Conservation (phyloP, 2,113 vertebrate species). For the Chiloscyllium plagiosum region DNA sequence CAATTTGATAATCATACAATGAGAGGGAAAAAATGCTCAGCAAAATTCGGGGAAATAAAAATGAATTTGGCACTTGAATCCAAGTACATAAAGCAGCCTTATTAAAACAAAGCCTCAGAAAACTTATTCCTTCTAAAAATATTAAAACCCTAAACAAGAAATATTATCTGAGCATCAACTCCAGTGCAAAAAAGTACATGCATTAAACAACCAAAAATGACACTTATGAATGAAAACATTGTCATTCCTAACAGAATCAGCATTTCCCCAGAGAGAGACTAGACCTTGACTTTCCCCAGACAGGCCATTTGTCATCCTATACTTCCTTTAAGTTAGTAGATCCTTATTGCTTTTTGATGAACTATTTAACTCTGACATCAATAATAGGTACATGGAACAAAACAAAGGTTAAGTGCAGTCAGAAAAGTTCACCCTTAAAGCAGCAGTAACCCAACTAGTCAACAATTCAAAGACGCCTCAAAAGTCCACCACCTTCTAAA, state of each 20-base stretch:
- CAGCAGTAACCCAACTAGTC: background rate
- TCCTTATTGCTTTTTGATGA: background rate
- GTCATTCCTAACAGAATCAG: background rate
- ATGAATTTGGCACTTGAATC: background rate
- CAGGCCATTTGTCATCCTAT: background rate
- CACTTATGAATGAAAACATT: background rate
- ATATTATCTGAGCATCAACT: slow-evolving; percentile 13
- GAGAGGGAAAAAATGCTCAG: background rate
- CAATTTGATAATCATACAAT: background rate
- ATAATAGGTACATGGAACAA: background rate
- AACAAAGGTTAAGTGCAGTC: slow-evolving; percentile 13
- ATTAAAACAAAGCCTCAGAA: background rate
- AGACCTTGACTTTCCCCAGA: background rate
- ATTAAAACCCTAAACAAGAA: background rate
- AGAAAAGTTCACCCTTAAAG: background rate
- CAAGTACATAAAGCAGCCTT: slow-evolving; percentile 16
- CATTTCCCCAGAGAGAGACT: background rate
- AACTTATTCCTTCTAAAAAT: background rate
- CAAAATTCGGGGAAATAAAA: background rate
- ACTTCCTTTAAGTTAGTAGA: background rate
- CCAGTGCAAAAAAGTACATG: slow-evolving; percentile 14
- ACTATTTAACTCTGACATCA: background rate
- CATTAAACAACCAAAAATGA: background rate
- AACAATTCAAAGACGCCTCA: background rate
- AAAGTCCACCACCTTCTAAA: background rate